Conservation (phyloP, 2,113 vertebrate genomes). For the Corythornis madagascariensis region DNA sequence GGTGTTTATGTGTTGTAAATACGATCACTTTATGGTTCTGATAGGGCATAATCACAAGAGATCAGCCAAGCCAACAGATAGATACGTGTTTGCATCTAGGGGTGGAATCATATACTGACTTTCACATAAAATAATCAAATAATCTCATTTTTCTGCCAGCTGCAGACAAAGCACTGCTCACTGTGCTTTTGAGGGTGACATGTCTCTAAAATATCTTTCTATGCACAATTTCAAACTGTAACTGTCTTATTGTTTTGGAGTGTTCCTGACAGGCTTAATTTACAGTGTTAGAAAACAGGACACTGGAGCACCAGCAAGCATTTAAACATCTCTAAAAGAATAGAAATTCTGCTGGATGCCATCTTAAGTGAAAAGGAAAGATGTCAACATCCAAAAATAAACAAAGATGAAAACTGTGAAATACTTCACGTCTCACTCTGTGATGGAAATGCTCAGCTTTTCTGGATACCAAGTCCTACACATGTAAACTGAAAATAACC, state of each 20-base stretch:
- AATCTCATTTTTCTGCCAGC: neutral
- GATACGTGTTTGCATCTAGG: neutral
- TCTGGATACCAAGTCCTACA: neutral
- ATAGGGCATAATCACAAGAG: neutral
- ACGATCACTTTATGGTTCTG: neutral
- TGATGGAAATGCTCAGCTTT: neutral
- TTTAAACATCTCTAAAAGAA: neutral
- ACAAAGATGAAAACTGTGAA: neutral
- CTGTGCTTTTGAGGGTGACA: neutral
- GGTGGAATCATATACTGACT: neutral
- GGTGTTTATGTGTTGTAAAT: neutral
- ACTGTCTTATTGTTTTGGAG: neutral
- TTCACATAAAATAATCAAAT: neutral
- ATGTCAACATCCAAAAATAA: neutral
- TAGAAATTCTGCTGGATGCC: neutral
- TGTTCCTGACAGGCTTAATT: neutral
- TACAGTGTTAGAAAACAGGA: neutral
- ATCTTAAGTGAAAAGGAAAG: neutral
- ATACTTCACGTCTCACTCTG: neutral
- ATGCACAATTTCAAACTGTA: neutral
- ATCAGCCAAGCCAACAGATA: neutral
- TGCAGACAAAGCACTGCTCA: neutral
- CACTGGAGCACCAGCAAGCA: neutral
- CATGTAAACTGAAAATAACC: neutral
- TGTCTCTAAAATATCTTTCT: neutral